phyloP scores from a whole-genome alignment of 2,797 vertebrate species.

The Hippocampus kuda region DNA sequence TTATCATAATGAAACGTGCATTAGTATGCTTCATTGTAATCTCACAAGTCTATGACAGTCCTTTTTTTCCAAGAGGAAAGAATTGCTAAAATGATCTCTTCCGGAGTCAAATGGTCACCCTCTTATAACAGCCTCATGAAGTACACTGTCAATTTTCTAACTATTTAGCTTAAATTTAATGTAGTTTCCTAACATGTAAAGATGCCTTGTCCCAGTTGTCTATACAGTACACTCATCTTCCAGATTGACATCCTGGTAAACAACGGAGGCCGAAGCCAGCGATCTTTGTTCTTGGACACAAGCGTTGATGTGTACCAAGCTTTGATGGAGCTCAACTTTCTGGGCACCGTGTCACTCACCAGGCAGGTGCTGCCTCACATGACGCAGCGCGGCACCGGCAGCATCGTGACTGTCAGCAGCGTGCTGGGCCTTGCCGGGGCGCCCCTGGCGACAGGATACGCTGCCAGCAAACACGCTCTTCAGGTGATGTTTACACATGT shows the following conservation, averaged over 20 bases:
- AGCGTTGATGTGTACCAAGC: slow-evolving; percentile 74
- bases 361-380: slow-evolving; percentile 85
- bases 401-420: slow-evolving; percentile 82
- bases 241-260: slow-evolving; percentile 91
- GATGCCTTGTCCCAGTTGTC: not conserved
- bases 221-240: slow-evolving; percentile 1
- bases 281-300: slow-evolving; percentile 77
- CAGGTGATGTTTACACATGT: slow-evolving; percentile 64
- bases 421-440: slow-evolving; percentile 70
- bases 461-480: slow-evolving; percentile 88
- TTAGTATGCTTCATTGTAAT: not conserved
- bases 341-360: slow-evolving; percentile 86
- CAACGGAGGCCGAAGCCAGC: slow-evolving; percentile 82
- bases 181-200: not conserved
- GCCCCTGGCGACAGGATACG: slow-evolving; percentile 77
- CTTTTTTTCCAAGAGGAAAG: not conserved
- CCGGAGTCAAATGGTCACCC: not conserved
- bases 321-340: slow-evolving; percentile 85
- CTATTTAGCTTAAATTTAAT: not conserved
- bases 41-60: not conserved
- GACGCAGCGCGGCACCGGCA: slow-evolving; percentile 72
- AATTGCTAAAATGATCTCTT: not conserved
- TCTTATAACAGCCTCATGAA: not conserved
- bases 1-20: not conserved
- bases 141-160: no score